Base-by-base conservation (phyloP, 2,113 vertebrate genomes). In the Ailurus styani region DNA sequence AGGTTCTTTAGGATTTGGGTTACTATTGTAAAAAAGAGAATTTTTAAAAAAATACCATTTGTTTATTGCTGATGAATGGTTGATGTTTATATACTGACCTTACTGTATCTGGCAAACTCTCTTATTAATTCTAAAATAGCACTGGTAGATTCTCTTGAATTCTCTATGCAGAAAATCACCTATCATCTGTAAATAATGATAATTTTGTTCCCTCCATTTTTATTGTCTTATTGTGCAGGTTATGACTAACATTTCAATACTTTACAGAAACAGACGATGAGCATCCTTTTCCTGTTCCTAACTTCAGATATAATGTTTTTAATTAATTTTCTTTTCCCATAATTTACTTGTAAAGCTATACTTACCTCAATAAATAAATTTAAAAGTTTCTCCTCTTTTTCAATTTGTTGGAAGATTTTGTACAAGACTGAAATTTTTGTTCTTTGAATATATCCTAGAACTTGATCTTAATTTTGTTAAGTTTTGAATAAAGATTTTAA, bases 401-500 rank as follows among this genome's bases (percentile, higher is more conserved):
- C 7, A 97, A 82, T 72, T 96, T 21, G 79, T 73, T 92, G 57
- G 27, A 87, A 93, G 52, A 86, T 72, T 94, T 29, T 91, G 47
- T 78, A 83, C 0, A 64, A 66, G 25, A 73, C 6, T 47, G 34
- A 96, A 91, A 79, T 60, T 77, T 87, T 86, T 91, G 29, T 66
- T 94, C 37, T 77, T 87, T 94, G n/a, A 90, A 15, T 73, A 11
- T 78, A 81, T 85, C 34, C 17, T 52, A 83, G 45, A 95, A 86
- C 23, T 82, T 88, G 25, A 85, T 2, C 47, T 34, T 27, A 79
- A 94, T 81, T 96, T 84, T 90, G 72, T 73, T 79, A 90, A 86
- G 55, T 81, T 96, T 70, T 93, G 34, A 94, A 47, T 89, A 87
- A 78, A 89, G 29, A 40, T 70, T 87, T 92, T 89, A 95, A 89